These are phyloP conservation scores for Apostichopus parvimensis DNA, from an alignment of 35 echinoderm and acorn worm species.

Conservation along the genomic window DNA sequence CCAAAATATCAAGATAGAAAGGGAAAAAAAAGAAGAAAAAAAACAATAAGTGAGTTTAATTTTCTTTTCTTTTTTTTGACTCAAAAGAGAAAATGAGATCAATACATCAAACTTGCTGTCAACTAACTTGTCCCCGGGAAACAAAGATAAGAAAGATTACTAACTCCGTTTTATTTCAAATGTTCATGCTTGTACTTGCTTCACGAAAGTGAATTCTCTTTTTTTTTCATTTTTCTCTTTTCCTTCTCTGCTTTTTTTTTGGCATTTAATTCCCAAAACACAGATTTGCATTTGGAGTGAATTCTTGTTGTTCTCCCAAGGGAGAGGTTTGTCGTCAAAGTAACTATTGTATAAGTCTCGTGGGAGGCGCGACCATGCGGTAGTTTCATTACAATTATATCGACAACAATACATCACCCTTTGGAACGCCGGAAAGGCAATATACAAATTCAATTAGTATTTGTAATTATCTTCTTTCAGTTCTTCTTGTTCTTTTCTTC, in stretches of 20 bases:
- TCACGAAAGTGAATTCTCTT: not conserved
- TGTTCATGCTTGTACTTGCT: not conserved
- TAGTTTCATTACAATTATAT: slow-evolving; percentile 31
- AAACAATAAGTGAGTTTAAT: slow-evolving; percentile 34
- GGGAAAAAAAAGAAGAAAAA: not conserved
- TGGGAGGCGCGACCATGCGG: slow-evolving; percentile 17
- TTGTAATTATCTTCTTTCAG: slow-evolving; percentile 19
- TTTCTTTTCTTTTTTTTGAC: slow-evolving; percentile 7
- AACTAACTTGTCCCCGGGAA: slow-evolving; percentile 25
- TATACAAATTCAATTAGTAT: slow-evolving; percentile 48
- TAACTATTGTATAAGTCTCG: not conserved
- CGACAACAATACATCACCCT: slow-evolving; percentile 34
- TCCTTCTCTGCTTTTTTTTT: not conserved
- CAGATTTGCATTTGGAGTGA: slow-evolving; percentile 47
- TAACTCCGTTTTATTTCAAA: not conserved
- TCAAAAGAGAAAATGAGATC: slow-evolving; percentile 40
- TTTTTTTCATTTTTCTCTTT: no score
- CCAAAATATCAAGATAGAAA: not conserved
- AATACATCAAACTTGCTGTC: slow-evolving; percentile 31
- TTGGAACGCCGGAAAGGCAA: slow-evolving; percentile 38
- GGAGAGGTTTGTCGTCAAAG: slow-evolving; percentile 20
- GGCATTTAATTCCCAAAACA: slow-evolving; percentile 36
- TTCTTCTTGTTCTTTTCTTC: not conserved
- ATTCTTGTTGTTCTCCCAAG: not conserved
- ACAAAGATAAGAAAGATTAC: slow-evolving; percentile 1